Evolutionary conservation across 2,888 invertebrate genomes (phyloP).

Genomic region (Stomorhina lunata): DNA sequence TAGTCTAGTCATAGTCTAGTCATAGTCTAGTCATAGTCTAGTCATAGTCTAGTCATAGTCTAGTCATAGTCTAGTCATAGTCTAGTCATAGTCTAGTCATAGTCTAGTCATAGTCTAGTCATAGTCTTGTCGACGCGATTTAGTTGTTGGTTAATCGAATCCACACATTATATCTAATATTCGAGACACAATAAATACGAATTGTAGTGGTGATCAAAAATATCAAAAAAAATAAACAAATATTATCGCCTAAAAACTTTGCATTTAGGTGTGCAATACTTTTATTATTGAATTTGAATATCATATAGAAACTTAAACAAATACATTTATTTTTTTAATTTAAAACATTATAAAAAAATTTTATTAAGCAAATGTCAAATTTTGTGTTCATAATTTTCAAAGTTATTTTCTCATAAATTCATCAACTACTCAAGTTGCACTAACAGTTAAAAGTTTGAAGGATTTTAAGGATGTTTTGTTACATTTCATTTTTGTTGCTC

Average conservation of each 20-base stretch:
- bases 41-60: neutral
- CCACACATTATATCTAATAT: too few species aligned
- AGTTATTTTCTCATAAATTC: constrained; percentile 49
- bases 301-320: too few species aligned
- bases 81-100: neutral
- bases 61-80: neutral
- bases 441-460: neutral
- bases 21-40: neutral
- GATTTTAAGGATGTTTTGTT: constrained; percentile 5
- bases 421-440: neutral
- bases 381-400: neutral
- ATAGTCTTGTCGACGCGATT: neutral
- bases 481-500: neutral
- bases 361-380: neutral
- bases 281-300: too few species aligned
- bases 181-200: too few species aligned
- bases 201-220: too few species aligned
- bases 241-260: too few species aligned
- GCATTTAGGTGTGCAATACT: too few species aligned
- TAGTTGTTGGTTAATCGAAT: too few species aligned
- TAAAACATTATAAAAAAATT: neutral
- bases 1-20: neutral
- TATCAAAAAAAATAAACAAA: too few species aligned
- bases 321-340: too few species aligned
- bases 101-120: neutral